Percentiles rank a stretch among this genome's conserved stretches.
Conservation (phyloP, 2,797 vertebrate species). For the Prionace glauca region DNA sequence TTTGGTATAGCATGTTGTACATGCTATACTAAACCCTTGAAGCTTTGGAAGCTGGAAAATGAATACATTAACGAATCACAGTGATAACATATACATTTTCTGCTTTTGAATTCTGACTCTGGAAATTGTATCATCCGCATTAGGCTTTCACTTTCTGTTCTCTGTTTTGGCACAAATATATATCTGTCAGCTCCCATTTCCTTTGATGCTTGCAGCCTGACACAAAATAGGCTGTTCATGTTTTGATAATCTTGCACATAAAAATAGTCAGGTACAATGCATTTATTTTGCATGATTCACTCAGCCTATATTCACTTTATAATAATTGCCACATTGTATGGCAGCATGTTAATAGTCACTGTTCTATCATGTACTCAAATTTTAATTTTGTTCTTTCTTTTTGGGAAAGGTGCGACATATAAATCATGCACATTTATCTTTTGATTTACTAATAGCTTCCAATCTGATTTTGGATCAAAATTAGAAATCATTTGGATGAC, state of each 20-base stretch:
- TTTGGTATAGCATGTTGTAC: neutral
- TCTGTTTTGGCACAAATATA: neutral
- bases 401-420: neutral
- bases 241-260: constrained; percentile 25
- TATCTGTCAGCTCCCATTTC: neutral
- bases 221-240: neutral
- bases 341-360: neutral
- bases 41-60: neutral
- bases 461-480: neutral
- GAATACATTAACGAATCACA: neutral
- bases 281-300: constrained; percentile 22
- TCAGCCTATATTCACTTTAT: neutral
- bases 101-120: neutral
- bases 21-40: neutral
- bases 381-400: constrained; percentile 8
- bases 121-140: neutral
- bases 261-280: constrained; percentile 15
- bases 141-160: neutral
- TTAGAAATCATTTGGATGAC: neutral
- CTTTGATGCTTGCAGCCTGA: neutral
- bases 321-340: constrained; percentile 16
- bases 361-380: neutral
- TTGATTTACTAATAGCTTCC: neutral
- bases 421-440: neutral
- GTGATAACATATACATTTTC: neutral